Evolutionary conservation across 2,888 invertebrate genomes (phyloP), one percentile per base, ranked within the genome.

Genomic region (Gnatocerus cornutus): DNA sequence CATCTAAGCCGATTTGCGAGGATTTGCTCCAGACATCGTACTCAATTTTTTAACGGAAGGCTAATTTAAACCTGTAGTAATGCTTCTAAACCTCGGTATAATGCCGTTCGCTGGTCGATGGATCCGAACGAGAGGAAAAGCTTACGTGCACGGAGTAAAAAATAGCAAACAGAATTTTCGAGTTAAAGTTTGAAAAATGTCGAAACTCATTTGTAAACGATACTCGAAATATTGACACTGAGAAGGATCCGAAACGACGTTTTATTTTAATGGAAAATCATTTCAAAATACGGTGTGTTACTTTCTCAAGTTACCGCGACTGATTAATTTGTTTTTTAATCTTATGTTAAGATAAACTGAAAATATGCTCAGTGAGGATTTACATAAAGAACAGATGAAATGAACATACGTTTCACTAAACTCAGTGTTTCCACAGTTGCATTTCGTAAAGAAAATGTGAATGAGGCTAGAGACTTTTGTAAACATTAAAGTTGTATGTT

Each of bases 1-100:
- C 39, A 39, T 61, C 55, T 64, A 64, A 64, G 64, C 64, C 53
- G 64, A 52, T 64, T 64, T 64, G 14, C 27, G 43, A 8, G 53
- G 64, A 64, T 64, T 64, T 64, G 45, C 30, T 27, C 13, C 16
- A 53, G 53, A 64, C 53, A 48, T 48, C 30, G 64, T 55, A 39
- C 48, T 64, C 45, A 64, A 64, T 64, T 64, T 64, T 64, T 64
- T 50, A 62, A 39, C 43, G 39, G 62, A 41, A 45, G 53, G 45
- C 53, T 55, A 64, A 64, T 53, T 64, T 64, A 53, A 61, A 61
- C 50, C 61, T 45, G 12, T 33, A 59, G 45, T 59, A 59, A 59
- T 33, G 30, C 46, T 16, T 21, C 37, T 48, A 50, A 48, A 61
- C 33, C 45, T 10, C 1, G 45, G 33, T 45, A 59, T 45, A 45